Conservation (phyloP, 2,888 invertebrate species). For the Polyommatus iphigenia region DNA sequence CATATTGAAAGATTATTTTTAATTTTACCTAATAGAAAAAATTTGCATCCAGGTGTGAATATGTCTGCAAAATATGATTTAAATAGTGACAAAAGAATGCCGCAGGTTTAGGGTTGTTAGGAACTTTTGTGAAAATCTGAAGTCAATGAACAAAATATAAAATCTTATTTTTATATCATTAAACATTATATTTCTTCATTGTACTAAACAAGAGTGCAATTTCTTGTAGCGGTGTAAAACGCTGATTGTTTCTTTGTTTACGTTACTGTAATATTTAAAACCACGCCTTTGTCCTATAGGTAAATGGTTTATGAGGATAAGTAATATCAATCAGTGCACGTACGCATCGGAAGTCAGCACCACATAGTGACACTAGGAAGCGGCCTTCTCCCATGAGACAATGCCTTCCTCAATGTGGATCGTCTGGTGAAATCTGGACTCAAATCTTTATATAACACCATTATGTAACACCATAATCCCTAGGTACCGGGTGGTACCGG, state of each 20-base stretch:
- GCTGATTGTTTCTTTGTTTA: neutral
- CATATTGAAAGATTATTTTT: neutral
- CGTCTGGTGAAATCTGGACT: neutral
- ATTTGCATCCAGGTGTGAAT: no score
- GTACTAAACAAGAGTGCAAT: neutral
- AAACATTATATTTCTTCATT: neutral
- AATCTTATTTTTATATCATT: no score
- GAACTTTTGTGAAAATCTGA: no score
- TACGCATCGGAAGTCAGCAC: neutral
- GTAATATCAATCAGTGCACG: neutral
- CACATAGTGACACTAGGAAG: conserved; percentile 9
- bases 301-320: neutral
- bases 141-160: no score
- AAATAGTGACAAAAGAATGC: no score
- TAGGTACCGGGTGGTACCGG: neutral
- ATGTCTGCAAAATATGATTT: no score
- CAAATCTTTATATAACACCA: neutral
- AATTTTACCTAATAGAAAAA: no score
- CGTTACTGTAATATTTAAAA: neutral
- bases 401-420: neutral
- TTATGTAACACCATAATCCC: neutral
- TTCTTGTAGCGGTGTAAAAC: neutral
- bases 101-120: no score
- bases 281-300: neutral
- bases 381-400: conserved; percentile 25